Evolutionary conservation across 2,888 invertebrate species (phyloP).

Genomic region (Eupsilia transversa): DNA sequence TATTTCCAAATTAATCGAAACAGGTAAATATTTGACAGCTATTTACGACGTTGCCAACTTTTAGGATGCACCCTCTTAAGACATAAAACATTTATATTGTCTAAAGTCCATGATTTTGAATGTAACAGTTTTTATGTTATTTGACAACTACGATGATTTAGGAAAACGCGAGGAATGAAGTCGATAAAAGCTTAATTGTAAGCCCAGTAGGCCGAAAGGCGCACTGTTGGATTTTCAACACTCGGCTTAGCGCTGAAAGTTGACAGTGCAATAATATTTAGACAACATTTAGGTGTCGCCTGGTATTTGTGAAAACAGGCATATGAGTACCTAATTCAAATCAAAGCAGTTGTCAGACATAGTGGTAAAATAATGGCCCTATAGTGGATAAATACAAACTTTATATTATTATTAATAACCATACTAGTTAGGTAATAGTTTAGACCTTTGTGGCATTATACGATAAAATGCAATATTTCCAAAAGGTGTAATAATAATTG

Average conservation of each 20-base stretch:
- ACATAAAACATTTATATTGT: conserved; percentile 76
- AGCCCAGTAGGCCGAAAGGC: background rate
- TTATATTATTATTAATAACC: background rate
- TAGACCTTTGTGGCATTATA: conserved; percentile 20
- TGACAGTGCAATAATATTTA: background rate
- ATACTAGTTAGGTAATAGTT: conserved; percentile 7
- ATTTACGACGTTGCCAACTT: too few relatives aligned
- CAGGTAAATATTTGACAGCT: too few relatives aligned
- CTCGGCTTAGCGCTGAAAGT: too few relatives aligned
- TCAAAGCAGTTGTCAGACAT: conserved; percentile 26
- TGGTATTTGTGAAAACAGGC: background rate
- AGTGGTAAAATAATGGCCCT: background rate
- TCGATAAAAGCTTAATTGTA: background rate
- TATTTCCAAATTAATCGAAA: too few relatives aligned
- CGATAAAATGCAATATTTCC: conserved; percentile 8
- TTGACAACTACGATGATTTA: conserved; percentile 27
- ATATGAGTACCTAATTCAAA: background rate
- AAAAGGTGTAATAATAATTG: background rate
- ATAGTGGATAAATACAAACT: conserved; percentile 7
- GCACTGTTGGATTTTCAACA: background rate
- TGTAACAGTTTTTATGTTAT: conserved; percentile 11
- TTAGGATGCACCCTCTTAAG: too few relatives aligned
- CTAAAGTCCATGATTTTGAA: conserved; percentile 60
- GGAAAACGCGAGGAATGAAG: background rate
- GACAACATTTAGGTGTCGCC: background rate